phyloP scores from a whole-genome alignment of 2,888 invertebrate genomes.

The Beris chalybata region DNA sequence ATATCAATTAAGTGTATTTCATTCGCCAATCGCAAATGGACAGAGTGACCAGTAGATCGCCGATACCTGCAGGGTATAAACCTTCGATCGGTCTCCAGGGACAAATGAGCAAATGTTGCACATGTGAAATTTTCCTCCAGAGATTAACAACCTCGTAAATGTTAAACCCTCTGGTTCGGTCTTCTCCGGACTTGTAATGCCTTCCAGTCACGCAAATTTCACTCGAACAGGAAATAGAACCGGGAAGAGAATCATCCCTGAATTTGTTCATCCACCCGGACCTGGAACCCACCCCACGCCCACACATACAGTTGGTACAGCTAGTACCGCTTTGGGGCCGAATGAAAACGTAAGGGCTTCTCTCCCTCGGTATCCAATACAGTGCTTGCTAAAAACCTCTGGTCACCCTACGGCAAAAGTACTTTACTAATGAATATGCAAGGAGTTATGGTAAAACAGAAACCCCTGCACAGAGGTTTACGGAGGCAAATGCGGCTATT shows the following conservation, averaged over 20 bases:
- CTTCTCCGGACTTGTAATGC: conserved; percentile 10
- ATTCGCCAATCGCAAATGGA: too few relatives aligned
- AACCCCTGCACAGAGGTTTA: neutral
- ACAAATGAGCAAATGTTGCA: conserved; percentile 16
- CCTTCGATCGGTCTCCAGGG: conserved; percentile 24
- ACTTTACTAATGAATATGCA: conserved; percentile 32
- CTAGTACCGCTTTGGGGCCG: neutral
- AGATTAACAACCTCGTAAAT: conserved; percentile 24
- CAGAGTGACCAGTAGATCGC: too few relatives aligned
- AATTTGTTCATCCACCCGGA: neutral
- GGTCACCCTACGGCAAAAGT: conserved; percentile 19
- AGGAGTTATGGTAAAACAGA: conserved; percentile 26
- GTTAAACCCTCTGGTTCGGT: neutral
- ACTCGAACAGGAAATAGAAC: neutral
- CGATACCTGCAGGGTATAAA: conserved; percentile 11
- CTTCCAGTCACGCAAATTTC: conserved; percentile 26
- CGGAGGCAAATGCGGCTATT: conserved; percentile 8
- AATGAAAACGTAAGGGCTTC: conserved; percentile 9
- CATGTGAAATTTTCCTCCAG: conserved; percentile 27
- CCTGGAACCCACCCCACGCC: neutral
- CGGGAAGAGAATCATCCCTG: neutral
- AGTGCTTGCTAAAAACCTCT: neutral
- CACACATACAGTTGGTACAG: neutral
- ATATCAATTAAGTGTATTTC: too few relatives aligned
- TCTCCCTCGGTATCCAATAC: neutral